phyloP scores from a whole-genome alignment of 2,888 invertebrate genomes.

The Lacanobia wlatinum region DNA sequence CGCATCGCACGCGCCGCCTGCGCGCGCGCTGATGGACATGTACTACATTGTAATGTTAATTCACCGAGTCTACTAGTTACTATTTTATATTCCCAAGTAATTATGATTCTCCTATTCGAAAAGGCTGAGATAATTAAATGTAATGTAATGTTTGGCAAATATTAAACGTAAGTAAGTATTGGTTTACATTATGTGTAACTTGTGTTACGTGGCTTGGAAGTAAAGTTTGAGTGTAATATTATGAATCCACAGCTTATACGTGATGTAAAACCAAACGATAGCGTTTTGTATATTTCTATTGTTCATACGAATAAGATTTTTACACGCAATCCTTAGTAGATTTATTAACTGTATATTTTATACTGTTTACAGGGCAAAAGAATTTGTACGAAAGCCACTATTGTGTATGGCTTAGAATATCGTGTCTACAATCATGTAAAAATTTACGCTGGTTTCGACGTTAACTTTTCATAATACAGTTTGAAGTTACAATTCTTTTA shows the following conservation, averaged over 20 bases:
- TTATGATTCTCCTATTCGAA: constrained; percentile 90
- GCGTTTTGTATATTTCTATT: constrained; percentile 90
- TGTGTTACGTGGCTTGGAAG: constrained; percentile 58
- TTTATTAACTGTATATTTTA: constrained; percentile 85
- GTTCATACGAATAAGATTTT: constrained; percentile 83
- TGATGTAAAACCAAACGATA: constrained; percentile 84
- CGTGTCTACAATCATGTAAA: constrained; percentile 46
- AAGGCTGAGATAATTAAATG: constrained; percentile 89
- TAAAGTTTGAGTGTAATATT: constrained; percentile 61
- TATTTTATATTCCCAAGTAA: constrained; percentile 88
- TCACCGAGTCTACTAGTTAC: constrained; percentile 88
- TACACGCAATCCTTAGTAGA: constrained; percentile 84
- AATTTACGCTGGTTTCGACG: constrained; percentile 61
- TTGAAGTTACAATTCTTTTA: constrained; percentile 53
- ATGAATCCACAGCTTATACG: constrained; percentile 74
- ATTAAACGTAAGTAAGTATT: constrained; percentile 77
- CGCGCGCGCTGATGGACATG: constrained; percentile 62
- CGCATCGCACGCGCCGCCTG: constrained; percentile 63
- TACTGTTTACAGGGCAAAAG: constrained; percentile 78
- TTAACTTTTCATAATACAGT: constrained; percentile 26
- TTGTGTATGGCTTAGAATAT: constrained; percentile 40
- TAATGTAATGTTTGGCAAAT: constrained; percentile 87
- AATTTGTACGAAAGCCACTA: constrained; percentile 62
- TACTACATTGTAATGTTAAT: constrained; percentile 82
- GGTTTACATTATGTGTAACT: constrained; percentile 78